phyloP scores from a whole-genome alignment of 2,797 vertebrate species.

The Myripristis murdjan region DNA sequence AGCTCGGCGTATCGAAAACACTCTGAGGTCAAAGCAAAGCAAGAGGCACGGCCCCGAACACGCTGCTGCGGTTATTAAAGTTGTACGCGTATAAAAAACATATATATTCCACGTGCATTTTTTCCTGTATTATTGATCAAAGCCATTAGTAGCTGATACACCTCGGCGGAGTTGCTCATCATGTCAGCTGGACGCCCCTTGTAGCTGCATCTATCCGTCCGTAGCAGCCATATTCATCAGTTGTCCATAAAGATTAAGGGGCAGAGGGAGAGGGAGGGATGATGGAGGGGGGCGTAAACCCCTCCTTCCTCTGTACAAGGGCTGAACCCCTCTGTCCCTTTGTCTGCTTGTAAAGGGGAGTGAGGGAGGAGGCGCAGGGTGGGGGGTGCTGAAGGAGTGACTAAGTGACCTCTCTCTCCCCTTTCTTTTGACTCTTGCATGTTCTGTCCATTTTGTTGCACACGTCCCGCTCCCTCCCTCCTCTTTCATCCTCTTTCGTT shows the following conservation, averaged over 20 bases:
- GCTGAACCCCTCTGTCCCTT: constrained; percentile 80
- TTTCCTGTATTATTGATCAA: neutral
- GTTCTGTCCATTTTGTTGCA: constrained; percentile 78
- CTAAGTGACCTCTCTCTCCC: constrained; percentile 83
- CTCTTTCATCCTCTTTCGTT: constrained; percentile 81
- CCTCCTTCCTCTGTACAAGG: constrained; percentile 74
- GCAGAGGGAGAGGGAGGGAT: constrained; percentile 21
- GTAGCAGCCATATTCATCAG: constrained; percentile 33
- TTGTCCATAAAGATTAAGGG: constrained; percentile 50
- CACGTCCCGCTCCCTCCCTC: constrained; percentile 73
- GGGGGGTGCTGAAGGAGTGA: constrained; percentile 68
- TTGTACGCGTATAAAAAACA: constrained; percentile 1
- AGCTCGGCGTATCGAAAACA: constrained; percentile 31
- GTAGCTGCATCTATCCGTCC: constrained; percentile 10
- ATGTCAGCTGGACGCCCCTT: neutral
- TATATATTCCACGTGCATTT: neutral
- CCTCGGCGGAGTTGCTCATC: neutral
- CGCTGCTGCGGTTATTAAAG: neutral
- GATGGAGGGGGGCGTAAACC: constrained; percentile 50
- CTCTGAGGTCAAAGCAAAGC: constrained; percentile 6
- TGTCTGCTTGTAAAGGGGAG: constrained; percentile 78
- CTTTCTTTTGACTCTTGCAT: constrained; percentile 74
- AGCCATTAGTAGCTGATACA: neutral
- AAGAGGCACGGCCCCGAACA: neutral
- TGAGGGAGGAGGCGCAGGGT: constrained; percentile 61